Base-by-base conservation (phyloP, 2,888 invertebrate species). In the Peribatodes rhomboidaria region DNA sequence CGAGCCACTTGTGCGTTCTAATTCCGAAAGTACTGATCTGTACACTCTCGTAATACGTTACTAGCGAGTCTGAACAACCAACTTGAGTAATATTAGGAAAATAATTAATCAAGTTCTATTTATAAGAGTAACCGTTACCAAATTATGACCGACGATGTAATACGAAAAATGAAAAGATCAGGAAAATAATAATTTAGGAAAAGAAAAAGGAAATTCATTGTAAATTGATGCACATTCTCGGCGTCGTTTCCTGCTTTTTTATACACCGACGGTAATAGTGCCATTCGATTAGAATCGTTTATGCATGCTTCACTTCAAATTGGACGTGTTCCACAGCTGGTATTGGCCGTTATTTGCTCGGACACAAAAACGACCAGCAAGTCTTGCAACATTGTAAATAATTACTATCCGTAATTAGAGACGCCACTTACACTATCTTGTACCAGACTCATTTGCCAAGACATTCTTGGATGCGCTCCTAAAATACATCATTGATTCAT, bases 401-500 rank as follows among this genome's bases (percentile, higher is more conserved):
- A 57, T 16, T 7, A 37, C 42, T 42, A 13, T 37, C 1, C 8
- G 42, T 47, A 53, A 47, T 33, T 37, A 39, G 47, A 57, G 16
- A 50, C 18, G 39, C 22, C 41, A 58, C 63, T 58, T 35, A 16
- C 41, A 22, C 31, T 46, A 22, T 35, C 16, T 9, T 7, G 53
- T 33, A n/a, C 7, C 42, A 16, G 27, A 55, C 42, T 55, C 62
- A 50, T 65, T 49, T 69, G 72, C 73, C 71, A 72, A 70, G 53
- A 62, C 46, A 56, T 52, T 64, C 57, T 47, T 61, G 60, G 52
- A 69, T 62, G 66, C 71, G 56, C 27, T 47, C 46, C 70, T 61
- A 63, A 58, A 72, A 74, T 74, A 74, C 56, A 49, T 44, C 55
- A 61, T 67, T 63, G 71, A 74, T 73, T 68, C 70, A 73, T 33